These are phyloP conservation scores for Drosophila kikkawai DNA, from an alignment of 1,140 invertebrate species.

Conservation along the genomic window DNA sequence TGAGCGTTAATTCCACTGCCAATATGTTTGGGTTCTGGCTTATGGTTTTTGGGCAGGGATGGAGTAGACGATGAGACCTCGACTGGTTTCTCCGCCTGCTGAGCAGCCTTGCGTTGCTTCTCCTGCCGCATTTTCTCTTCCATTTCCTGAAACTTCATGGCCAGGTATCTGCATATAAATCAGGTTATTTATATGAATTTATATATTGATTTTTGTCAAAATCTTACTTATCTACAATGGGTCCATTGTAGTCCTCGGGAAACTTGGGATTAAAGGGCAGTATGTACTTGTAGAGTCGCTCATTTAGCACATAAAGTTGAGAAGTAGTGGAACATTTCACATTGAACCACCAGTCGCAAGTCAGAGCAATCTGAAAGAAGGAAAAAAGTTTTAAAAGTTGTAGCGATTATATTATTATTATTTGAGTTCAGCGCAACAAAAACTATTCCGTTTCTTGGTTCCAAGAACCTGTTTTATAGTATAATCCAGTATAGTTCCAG, in stretches of 20 bases:
- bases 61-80: constrained; percentile 41
- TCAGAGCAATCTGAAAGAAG: constrained; percentile 87
- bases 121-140: constrained; percentile 89
- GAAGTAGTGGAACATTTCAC: constrained; percentile 92
- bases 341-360: constrained; percentile 97
- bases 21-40: constrained; percentile 56
- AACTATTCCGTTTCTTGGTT: too few relatives aligned
- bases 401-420: background rate
- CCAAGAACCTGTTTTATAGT: too few relatives aligned
- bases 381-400: background rate
- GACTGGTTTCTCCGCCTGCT: constrained; percentile 65
- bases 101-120: constrained; percentile 78
- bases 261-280: constrained; percentile 93
- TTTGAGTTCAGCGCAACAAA: too few relatives aligned
- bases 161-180: constrained; percentile 88
- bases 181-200: background rate
- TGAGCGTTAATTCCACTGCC: constrained; percentile 75
- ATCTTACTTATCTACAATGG: constrained; percentile 91
- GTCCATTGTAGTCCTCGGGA: constrained; percentile 94
- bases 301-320: constrained; percentile 94
- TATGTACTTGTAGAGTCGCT: constrained; percentile 94
- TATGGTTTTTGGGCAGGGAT: constrained; percentile 58
- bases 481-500: background rate
- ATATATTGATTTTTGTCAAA: background rate
- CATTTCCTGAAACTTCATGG: constrained; percentile 93